Base-by-base conservation (phyloP, 1,140 invertebrate genomes). In the Drosophila lini region DNA sequence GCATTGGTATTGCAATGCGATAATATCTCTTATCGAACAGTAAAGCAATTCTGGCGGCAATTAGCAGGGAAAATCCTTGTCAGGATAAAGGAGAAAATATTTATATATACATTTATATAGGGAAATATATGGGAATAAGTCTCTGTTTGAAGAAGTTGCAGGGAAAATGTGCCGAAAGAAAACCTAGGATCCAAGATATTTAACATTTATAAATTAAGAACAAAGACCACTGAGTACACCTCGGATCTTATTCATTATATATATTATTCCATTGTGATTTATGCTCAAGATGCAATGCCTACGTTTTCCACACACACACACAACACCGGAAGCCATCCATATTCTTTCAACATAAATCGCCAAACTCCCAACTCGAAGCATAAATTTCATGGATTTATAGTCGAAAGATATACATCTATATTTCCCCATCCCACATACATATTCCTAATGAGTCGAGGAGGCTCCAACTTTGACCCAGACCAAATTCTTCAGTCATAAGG, bases 331-430 rank as follows among this genome's bases (percentile, higher is more conserved):
- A 69, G 36, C 31, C 38, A 69, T 69, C 13, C 25, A 32, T 48
- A 67, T 67, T 69, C 31, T 36, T 32, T 53, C 28, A 32, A 47
- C 65, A 71, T 48, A 58, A 57, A 58, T 71, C 31, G 42, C 36
- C 44, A 58, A 70, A 71, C 53, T 71, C 22, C 36, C 65, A 59
- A 42, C 10, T 38, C 11, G 38, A 8, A 31, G 53, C 65, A 71
- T 59, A 71, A 58, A 70, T 71, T 34, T 38, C 31, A 0, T 19
- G 10, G 68, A 50, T 50, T 71, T 71, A 69, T 58, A 32, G 22
- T 6, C 5, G 4, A 25, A 15, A 28, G 11, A 42, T 4, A 47
- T 58, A 2, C 25, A 22, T 3, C 38, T 19, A 22, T 22, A 59
- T 16, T 11, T 45, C 25, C 25, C 15, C n/a, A 13, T 19, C 2